Conservation (phyloP, 2,888 invertebrate genomes). For the Zelleria hepariella region DNA sequence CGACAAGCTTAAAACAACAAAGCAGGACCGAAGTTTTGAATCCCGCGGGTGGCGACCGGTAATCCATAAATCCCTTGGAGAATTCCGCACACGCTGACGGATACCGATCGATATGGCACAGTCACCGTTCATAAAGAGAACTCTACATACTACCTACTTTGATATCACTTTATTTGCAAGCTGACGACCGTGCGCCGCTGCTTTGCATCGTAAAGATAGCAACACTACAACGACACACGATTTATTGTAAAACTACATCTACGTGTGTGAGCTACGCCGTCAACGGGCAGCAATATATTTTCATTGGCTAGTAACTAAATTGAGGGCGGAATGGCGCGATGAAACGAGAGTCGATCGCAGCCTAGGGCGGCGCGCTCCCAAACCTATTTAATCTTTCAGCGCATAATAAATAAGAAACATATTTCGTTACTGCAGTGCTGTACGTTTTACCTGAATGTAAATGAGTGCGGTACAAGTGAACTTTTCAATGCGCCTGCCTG, state of each 20-base stretch:
- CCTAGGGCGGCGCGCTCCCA: constrained; percentile 2
- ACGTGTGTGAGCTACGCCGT: background rate
- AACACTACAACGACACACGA: background rate
- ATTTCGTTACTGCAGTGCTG: background rate
- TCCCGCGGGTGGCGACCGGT: constrained; percentile 39
- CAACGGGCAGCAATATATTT: constrained; percentile 21
- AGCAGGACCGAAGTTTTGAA: constrained; percentile 41
- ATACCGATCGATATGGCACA: constrained; percentile 1
- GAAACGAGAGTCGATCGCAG: constrained; percentile 16
- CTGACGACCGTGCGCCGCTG: background rate
- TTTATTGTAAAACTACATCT: background rate
- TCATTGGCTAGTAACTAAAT: constrained; percentile 24
- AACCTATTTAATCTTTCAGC: background rate
- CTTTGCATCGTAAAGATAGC: constrained; percentile 1
- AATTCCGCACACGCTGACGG: constrained; percentile 7
- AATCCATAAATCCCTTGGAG: constrained; percentile 51
- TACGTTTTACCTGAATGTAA: background rate
- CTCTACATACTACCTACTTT: background rate
- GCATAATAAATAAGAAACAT: background rate
- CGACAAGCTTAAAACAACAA: constrained; percentile 29
- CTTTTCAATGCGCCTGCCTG: background rate
- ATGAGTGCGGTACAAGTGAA: constrained; percentile 1
- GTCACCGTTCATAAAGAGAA: background rate
- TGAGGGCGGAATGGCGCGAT: constrained; percentile 17
- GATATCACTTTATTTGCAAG: background rate